phyloP scores from a whole-genome alignment of 2,888 invertebrate genomes.

The Drosophila tripunctata region DNA sequence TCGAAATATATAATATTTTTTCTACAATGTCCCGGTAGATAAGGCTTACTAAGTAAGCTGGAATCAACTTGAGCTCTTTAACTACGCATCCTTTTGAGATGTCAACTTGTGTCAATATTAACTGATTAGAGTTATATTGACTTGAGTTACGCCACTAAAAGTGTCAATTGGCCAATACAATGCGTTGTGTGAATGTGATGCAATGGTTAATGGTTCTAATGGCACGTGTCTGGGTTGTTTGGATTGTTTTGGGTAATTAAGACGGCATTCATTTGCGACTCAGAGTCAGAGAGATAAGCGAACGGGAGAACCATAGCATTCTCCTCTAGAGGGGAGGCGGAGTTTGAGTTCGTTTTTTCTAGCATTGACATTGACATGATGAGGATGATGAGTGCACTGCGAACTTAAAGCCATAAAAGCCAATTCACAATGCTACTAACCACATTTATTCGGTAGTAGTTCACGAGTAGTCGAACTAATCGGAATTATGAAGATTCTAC shows the following conservation, averaged over 20 bases:
- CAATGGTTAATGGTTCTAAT: not conserved
- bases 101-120: not conserved
- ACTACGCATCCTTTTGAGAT: not conserved
- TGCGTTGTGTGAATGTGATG: not conserved
- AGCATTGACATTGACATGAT: constrained; percentile 35
- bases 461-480: too few relatives aligned
- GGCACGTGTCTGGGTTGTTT: constrained; percentile 28
- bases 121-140: not conserved
- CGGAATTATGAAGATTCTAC: constrained; percentile 27
- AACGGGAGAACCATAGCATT: not conserved
- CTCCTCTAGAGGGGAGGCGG: not conserved
- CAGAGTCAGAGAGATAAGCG: constrained; percentile 42
- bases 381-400: constrained; percentile 5
- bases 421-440: not conserved
- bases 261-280: constrained; percentile 37
- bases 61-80: too few relatives aligned
- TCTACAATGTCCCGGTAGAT: too few relatives aligned
- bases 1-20: too few relatives aligned
- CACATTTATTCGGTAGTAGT: constrained; percentile 1
- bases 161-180: not conserved
- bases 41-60: too few relatives aligned
- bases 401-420: constrained; percentile 36
- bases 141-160: not conserved
- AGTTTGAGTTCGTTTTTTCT: not conserved
- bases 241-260: constrained; percentile 33